These are phyloP conservation scores for Crematogaster levior DNA, from an alignment of 2,888 invertebrate species.

Conservation along the genomic window DNA sequence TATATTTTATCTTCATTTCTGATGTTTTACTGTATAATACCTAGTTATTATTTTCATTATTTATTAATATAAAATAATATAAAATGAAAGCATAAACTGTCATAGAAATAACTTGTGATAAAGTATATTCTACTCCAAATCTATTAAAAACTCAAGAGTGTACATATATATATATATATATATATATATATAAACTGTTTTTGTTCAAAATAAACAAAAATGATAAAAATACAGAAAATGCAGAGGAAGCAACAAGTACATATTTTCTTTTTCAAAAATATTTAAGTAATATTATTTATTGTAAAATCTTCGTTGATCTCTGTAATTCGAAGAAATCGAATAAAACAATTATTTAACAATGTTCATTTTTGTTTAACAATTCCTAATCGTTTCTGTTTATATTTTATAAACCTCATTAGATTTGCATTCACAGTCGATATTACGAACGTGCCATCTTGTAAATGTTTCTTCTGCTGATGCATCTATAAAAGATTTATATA, in stretches of 20 bases:
- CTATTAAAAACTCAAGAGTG: not conserved
- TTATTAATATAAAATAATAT: constrained; percentile 76
- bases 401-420: constrained; percentile 90
- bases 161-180: no score
- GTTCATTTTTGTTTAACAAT: constrained; percentile 41
- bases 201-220: not conserved
- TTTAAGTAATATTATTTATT: constrained; percentile 55
- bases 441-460: constrained; percentile 90
- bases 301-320: constrained; percentile 36
- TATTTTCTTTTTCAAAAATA: not conserved
- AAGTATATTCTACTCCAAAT: constrained; percentile 5
- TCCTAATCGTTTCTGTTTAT: constrained; percentile 87
- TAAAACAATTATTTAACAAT: not conserved
- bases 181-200: no score
- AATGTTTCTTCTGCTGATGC: constrained; percentile 88
- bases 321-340: constrained; percentile 26
- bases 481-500: constrained; percentile 85
- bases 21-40: constrained; percentile 62
- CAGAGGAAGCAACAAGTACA: not conserved
- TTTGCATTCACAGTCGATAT: constrained; percentile 91
- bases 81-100: constrained; percentile 32
- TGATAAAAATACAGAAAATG: not conserved
- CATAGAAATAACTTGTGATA: not conserved
- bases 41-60: constrained; percentile 75
- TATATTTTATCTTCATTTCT: not conserved